Evolutionary conservation across 1,140 invertebrate species (phyloP).

Genomic region (Araneus ventricosus): DNA sequence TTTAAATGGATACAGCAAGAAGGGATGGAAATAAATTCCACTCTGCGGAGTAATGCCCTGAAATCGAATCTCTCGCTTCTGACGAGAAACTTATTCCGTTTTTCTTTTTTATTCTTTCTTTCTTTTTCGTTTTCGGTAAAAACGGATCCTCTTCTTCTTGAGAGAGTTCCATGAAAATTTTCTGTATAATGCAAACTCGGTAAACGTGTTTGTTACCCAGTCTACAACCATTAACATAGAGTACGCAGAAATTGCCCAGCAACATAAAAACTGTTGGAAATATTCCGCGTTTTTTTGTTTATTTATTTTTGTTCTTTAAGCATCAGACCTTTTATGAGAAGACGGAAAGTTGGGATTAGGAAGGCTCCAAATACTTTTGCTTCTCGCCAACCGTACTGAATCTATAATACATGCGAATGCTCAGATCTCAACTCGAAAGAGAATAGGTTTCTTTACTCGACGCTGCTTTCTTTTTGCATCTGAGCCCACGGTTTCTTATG

Average conservation of each 20-base stretch:
- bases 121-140: neutral
- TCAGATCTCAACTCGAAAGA: neutral
- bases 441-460: neutral
- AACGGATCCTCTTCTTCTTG: neutral
- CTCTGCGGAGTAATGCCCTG: constrained; percentile 9
- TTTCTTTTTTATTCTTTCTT: neutral
- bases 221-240: constrained; percentile 42
- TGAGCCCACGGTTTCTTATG: neutral
- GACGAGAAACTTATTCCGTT: neutral
- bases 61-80: constrained; percentile 43
- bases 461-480: neutral
- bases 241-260: constrained; percentile 5
- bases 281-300: neutral
- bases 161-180: constrained; percentile 49
- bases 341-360: constrained; percentile 1
- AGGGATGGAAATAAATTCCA: constrained; percentile 27
- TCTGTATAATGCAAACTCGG: constrained; percentile 37
- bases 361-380: neutral
- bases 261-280: neutral
- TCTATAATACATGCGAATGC: neutral
- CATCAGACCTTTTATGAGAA: constrained; percentile 15
- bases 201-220: constrained; percentile 18
- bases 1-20: constrained; percentile 42
- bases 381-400: neutral
- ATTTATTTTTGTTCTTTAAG: neutral